Conservation (phyloP, 2,888 invertebrate species). For the Phytoseiulus persimilis region DNA sequence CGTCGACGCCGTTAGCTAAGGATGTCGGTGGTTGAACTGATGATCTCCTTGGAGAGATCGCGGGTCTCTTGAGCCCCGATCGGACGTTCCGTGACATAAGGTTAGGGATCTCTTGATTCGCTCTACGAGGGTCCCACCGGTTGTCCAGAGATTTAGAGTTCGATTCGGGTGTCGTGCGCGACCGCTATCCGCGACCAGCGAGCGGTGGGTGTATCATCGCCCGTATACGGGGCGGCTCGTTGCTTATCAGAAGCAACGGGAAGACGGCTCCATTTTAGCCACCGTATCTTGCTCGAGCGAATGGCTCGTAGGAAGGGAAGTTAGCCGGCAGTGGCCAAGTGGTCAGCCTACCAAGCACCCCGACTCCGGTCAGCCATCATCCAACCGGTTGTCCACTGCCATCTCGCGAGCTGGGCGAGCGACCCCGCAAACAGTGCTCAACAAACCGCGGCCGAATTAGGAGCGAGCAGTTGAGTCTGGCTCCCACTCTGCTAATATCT, state of each 20-base stretch:
- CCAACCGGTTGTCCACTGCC: background rate
- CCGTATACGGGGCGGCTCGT: background rate
- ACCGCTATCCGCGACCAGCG: background rate
- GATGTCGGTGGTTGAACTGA: too few species aligned
- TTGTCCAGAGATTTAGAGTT: background rate
- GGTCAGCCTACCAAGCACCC: background rate
- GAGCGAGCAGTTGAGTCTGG: background rate
- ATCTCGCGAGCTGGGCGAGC: background rate
- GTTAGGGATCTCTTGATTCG: background rate
- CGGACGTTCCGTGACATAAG: background rate
- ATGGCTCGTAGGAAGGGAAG: background rate
- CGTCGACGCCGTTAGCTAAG: too few species aligned
- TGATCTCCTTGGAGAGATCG: too few species aligned
- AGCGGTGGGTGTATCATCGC: background rate
- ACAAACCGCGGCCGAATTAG: background rate
- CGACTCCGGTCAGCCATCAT: background rate
- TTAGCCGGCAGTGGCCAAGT: background rate
- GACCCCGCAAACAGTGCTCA: background rate
- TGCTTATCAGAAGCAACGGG: background rate
- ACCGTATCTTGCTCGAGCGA: background rate
- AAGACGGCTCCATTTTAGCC: background rate
- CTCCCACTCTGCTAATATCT: background rate
- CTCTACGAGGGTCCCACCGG: background rate
- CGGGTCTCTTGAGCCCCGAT: background rate
- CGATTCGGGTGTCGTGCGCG: background rate